phyloP scores from a whole-genome alignment of 53 echinoderm and acorn worm species.

The Henricia sp. region DNA sequence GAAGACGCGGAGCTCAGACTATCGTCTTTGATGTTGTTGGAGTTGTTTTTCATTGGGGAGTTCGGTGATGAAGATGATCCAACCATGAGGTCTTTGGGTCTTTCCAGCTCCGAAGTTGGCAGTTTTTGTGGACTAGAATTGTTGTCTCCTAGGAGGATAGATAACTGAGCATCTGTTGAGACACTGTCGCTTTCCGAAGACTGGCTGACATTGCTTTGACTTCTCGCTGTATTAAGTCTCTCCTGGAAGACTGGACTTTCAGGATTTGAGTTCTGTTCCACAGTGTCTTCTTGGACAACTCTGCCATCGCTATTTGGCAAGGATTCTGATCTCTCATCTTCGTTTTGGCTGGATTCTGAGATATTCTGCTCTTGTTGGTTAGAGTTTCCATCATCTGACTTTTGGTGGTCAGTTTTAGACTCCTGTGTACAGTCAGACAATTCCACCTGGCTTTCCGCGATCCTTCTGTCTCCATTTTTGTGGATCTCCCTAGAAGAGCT shows the following conservation, averaged over 20 bases:
- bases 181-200: slow-evolving; percentile 88
- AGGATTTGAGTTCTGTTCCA: slow-evolving; percentile 5
- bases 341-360: not conserved
- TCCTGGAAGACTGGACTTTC: slow-evolving; percentile 10
- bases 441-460: slow-evolving; percentile 48
- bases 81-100: slow-evolving; percentile 47
- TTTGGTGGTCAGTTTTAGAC: slow-evolving; percentile 55
- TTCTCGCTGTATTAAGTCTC: slow-evolving; percentile 4
- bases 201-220: slow-evolving; percentile 54
- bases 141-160: slow-evolving; percentile 47
- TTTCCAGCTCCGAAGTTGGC: slow-evolving; percentile 7
- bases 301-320: not conserved
- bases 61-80: not conserved
- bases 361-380: not conserved
- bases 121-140: not conserved
- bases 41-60: slow-evolving; percentile 17
- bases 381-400: slow-evolving; percentile 20
- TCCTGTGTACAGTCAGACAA: slow-evolving; percentile 57
- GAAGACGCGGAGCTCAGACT: slow-evolving; percentile 65
- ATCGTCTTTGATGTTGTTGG: slow-evolving; percentile 39
- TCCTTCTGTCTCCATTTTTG: slow-evolving; percentile 16
- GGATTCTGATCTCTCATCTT: not conserved
- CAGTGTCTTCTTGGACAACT: not conserved
- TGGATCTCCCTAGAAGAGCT: not conserved
- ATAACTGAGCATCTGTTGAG: slow-evolving; percentile 79